A percentile compares a stretch with the other conserved stretches of the same genome.
Conservation (phyloP, 2,113 vertebrate genomes). For the Malurus alboscapulatus region DNA sequence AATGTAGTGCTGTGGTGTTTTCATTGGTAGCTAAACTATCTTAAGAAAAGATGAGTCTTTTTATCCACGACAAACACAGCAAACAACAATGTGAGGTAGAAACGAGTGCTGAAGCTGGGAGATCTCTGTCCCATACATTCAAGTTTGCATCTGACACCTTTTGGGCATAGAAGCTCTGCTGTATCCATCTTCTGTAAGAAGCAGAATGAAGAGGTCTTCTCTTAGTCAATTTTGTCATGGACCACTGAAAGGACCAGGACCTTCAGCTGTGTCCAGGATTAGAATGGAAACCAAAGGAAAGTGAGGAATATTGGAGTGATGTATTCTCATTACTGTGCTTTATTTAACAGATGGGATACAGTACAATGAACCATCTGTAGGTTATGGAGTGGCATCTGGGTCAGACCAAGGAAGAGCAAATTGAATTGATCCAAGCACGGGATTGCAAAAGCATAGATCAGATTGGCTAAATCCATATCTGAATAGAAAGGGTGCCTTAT, state of each 20-base stretch:
- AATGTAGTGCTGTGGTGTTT: neutral
- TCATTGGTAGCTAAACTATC: neutral
- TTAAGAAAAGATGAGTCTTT: neutral
- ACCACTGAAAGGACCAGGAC: conserved; percentile 9
- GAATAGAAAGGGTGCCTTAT: neutral
- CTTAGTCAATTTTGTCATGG: neutral
- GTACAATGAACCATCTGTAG: conserved; percentile 60
- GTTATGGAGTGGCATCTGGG: conserved; percentile 50
- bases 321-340: conserved; percentile 57
- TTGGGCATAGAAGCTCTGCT: neutral
- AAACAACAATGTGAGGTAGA: neutral
- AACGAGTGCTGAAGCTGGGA: neutral
- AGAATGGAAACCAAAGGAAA: conserved; percentile 46
- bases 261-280: conserved; percentile 30
- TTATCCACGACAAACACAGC: neutral
- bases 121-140: neutral
- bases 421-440: neutral
- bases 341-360: conserved; percentile 60
- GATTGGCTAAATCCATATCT: neutral
- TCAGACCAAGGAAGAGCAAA: conserved; percentile 48
- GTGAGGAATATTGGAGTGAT: conserved; percentile 40
- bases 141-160: neutral
- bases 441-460: conserved; percentile 8
- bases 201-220: conserved; percentile 2
- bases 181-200: neutral